Percentiles rank a stretch among this genome's conserved stretches.
phyloP scores from a whole-genome alignment of 2,888 invertebrate genomes.

The Cynaeus angustus region DNA sequence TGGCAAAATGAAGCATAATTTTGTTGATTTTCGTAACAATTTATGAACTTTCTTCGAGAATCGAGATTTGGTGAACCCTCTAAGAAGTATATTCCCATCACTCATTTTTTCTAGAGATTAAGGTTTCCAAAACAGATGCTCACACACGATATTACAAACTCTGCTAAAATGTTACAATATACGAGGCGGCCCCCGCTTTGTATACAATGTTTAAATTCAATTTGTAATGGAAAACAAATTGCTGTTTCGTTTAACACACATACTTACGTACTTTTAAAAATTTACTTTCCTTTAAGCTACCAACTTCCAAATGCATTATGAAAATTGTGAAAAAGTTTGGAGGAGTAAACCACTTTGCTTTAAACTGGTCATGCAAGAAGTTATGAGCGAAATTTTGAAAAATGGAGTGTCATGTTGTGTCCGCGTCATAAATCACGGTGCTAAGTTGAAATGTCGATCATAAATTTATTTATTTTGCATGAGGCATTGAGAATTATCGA shows the following conservation, averaged over 20 bases:
- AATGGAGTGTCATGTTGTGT: constrained; percentile 12
- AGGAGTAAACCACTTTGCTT: neutral
- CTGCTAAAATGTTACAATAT: constrained; percentile 13
- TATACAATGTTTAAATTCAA: constrained; percentile 20
- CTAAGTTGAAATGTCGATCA: constrained; percentile 12
- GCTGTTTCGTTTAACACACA: constrained; percentile 8
- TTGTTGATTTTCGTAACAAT: neutral
- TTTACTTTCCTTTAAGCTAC: neutral
- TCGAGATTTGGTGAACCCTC: too few relatives aligned
- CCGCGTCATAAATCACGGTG: constrained; percentile 15
- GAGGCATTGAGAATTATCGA: too few relatives aligned
- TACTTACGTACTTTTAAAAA: constrained; percentile 7
- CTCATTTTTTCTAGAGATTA: constrained; percentile 14
- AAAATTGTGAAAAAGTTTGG: constrained; percentile 1
- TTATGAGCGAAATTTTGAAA: constrained; percentile 11
- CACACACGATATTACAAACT: constrained; percentile 15
- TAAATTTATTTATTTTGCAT: constrained; percentile 21
- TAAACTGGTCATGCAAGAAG: constrained; percentile 4
- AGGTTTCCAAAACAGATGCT: constrained; percentile 19
- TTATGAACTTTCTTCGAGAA: too few relatives aligned
- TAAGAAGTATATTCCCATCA: constrained; percentile 2
- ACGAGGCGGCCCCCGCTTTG: constrained; percentile 4
- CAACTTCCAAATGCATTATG: neutral
- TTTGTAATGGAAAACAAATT: constrained; percentile 18
- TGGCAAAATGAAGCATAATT: neutral